Evolutionary conservation across 2,797 vertebrate genomes (phyloP), one percentile per base, ranked within the genome.

Genomic region (Etheostoma nigrum): DNA sequence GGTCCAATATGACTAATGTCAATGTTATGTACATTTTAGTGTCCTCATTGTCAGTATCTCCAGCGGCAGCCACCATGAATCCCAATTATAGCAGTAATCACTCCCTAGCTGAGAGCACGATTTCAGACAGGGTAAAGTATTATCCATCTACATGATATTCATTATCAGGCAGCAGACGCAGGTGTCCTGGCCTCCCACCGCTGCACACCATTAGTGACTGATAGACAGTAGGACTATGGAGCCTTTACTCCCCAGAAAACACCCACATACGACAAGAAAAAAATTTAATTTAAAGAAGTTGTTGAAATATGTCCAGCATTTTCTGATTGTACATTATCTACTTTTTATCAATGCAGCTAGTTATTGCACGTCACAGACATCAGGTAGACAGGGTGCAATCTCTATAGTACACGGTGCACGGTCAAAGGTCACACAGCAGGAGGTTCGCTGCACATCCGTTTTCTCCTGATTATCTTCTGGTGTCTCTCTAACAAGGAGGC

Each of bases 141-240:
- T 88, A 92, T 93, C 90, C 82, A 89, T 94, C 94, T 94, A 93
- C 91, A 94, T 95, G 93, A 92, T 91, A 88, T 92, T 92, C 91
- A 93, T 92, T 90, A 92, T 93, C 86, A 84, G 78, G 84, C 86
- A 79, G 78, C 88, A 92, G 92, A 94, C 85, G 85, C 92, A 93
- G 90, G 91, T 90, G 89, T 89, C 90, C 83, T 72, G 79, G 87
- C 84, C 87, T 92, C 92, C 91, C 89, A 79, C 86, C 81, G 90
- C 89, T 89, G 77, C 82, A 84, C 90, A 79, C 89, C 88, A 90
- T 94, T 93, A 94, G 89, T 79, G 84, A 84, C 81, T 84, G 89
- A 94, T 88, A 87, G 89, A 91, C 89, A 74, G 86, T 76, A 71
- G 62, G 49, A 85, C 74, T 73, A 3, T 16, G n/a, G 71, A 48